Conservation (phyloP, 2,888 invertebrate genomes). For the Erannis defoliaria region DNA sequence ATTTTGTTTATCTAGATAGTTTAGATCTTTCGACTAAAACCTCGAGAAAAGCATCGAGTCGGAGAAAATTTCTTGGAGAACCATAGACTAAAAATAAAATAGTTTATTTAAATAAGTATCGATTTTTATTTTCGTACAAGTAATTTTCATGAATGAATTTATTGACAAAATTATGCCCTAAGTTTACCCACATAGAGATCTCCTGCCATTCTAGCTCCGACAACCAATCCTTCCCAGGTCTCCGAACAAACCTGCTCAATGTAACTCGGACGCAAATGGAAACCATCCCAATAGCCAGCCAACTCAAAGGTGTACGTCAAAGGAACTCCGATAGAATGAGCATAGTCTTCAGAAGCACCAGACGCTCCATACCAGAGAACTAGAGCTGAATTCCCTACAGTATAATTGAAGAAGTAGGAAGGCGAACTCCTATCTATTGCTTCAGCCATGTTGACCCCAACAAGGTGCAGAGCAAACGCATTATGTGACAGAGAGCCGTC, state of each 20-base stretch:
- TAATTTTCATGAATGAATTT: too few species aligned
- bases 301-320: conserved; percentile 77
- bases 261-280: conserved; percentile 79
- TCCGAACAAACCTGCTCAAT: conserved; percentile 79
- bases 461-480: conserved; percentile 54
- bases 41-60: too few species aligned
- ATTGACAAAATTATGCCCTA: too few species aligned
- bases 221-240: neutral
- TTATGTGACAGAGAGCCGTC: conserved; percentile 81
- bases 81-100: too few species aligned
- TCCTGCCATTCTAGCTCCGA: neutral
- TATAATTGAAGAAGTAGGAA: neutral
- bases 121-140: too few species aligned
- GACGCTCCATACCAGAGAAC: conserved; percentile 78
- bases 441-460: neutral
- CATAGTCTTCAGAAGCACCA: conserved; percentile 90
- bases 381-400: neutral
- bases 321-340: conserved; percentile 84
- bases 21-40: too few species aligned
- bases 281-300: neutral
- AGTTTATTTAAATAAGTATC: too few species aligned
- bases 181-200: neutral
- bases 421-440: neutral
- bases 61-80: too few species aligned
- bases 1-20: too few species aligned